These are phyloP conservation scores for Desoria tigrina DNA, from an alignment of 2,888 invertebrate genomes.

Conservation along the genomic window DNA sequence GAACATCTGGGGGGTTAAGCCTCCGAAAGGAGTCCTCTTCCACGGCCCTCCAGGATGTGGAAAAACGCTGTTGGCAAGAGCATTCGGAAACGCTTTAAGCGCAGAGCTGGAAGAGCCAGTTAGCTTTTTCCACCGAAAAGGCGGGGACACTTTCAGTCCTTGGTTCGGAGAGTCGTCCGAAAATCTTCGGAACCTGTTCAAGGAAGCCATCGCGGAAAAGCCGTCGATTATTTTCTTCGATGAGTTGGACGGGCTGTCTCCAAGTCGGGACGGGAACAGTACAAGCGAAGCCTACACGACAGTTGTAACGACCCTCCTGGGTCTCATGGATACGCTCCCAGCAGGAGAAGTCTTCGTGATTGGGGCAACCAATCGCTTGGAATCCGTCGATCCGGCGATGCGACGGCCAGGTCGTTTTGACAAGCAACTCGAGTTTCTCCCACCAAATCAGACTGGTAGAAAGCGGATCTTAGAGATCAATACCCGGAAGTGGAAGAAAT, in stretches of 20 bases:
- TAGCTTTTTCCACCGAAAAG: conserved; percentile 70
- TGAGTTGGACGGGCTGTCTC: conserved; percentile 87
- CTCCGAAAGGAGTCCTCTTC: conserved; percentile 53
- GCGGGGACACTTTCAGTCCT: conserved; percentile 87
- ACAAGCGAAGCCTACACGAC: conserved; percentile 63
- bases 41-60: conserved; percentile 59
- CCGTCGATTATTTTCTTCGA: conserved; percentile 92
- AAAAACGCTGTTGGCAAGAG: conserved; percentile 84
- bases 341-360: conserved; percentile 83
- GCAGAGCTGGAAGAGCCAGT: conserved; percentile 63
- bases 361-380: conserved; percentile 85
- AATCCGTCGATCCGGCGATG: conserved; percentile 86
- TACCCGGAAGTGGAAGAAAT: conserved; percentile 71
- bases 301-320: conserved; percentile 84
- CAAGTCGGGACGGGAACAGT: conserved; percentile 56
- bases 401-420: conserved; percentile 88
- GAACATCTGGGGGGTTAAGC: conserved; percentile 48
- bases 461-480: conserved; percentile 76
- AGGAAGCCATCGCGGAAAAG: conserved; percentile 70
- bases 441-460: conserved; percentile 71
- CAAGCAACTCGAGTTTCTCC: conserved; percentile 78
- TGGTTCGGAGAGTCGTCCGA: conserved; percentile 94
- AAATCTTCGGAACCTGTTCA: conserved; percentile 80
- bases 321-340: conserved; percentile 87
- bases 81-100: conserved; percentile 84